Percentiles rank a stretch among this genome's conserved stretches.
These are phyloP conservation scores for Reticulitermes speratus DNA, from an alignment of 1,140 invertebrate genomes.

Conservation along the genomic window DNA sequence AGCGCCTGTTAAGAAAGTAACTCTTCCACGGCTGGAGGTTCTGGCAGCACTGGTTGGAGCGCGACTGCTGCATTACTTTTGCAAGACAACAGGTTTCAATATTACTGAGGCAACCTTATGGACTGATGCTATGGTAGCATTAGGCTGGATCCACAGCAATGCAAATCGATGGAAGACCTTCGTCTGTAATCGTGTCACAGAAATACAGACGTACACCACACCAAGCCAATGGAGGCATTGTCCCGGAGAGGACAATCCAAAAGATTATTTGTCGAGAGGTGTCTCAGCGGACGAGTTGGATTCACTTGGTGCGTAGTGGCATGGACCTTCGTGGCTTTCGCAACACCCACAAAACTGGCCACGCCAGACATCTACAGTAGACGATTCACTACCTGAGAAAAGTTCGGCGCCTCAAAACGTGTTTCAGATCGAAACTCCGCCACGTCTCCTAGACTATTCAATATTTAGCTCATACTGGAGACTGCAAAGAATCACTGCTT, in stretches of 20 bases:
- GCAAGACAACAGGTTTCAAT: background rate
- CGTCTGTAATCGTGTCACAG: background rate
- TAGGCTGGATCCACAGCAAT: constrained; percentile 14
- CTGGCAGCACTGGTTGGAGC: background rate
- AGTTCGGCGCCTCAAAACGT: too few species aligned
- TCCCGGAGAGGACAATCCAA: constrained; percentile 13
- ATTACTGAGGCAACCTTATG: background rate
- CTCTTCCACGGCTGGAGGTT: background rate
- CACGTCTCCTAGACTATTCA: too few species aligned
- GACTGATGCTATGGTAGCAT: background rate
- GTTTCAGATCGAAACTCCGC: too few species aligned
- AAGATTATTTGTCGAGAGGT: background rate
- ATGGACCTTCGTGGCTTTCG: background rate
- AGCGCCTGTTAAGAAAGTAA: background rate
- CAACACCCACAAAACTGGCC: background rate
- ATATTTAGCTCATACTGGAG: too few species aligned
- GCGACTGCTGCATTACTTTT: background rate
- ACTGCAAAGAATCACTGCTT: too few species aligned
- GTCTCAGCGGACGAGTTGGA: background rate
- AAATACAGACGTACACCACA: constrained; percentile 2
- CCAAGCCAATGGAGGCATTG: constrained; percentile 20
- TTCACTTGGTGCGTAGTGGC: background rate
- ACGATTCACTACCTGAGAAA: too few species aligned
- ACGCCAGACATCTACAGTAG: too few species aligned
- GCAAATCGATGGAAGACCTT: constrained; percentile 2